Percentiles rank a stretch among this genome's conserved stretches.
These are phyloP conservation scores for Hydraecia micacea DNA, from an alignment of 2,888 invertebrate species.

Conservation along the genomic window DNA sequence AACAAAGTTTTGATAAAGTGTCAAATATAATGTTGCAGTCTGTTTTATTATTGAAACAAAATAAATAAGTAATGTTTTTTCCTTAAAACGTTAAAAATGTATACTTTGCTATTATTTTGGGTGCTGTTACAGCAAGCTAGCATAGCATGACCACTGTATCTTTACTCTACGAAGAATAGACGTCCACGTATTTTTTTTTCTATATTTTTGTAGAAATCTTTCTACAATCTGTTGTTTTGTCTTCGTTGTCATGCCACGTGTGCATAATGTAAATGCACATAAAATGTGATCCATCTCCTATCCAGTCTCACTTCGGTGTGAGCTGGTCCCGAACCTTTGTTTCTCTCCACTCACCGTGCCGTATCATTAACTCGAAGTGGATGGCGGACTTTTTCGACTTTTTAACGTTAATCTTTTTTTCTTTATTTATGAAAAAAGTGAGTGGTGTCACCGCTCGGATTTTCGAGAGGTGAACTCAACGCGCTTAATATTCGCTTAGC, in stretches of 20 bases:
- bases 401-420: conserved; percentile 88
- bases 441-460: conserved; percentile 86
- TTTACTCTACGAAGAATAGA: not conserved
- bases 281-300: conserved; percentile 6
- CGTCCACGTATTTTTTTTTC: not conserved
- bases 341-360: conserved; percentile 88
- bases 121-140: not conserved
- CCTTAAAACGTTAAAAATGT: not conserved
- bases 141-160: not conserved
- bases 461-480: conserved; percentile 76
- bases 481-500: conserved; percentile 79
- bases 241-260: not conserved
- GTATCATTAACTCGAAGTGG: conserved; percentile 90
- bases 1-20: not conserved
- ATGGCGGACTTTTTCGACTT: conserved; percentile 85
- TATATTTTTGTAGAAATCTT: not conserved
- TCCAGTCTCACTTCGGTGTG: conserved; percentile 76
- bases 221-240: not conserved
- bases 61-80: not conserved
- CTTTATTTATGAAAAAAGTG: conserved; percentile 84
- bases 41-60: not conserved
- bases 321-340: conserved; percentile 83
- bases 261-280: not conserved
- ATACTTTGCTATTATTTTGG: not conserved
- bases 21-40: not conserved